Conservation (phyloP, 2,888 invertebrate species). For the Hololepta plana region DNA sequence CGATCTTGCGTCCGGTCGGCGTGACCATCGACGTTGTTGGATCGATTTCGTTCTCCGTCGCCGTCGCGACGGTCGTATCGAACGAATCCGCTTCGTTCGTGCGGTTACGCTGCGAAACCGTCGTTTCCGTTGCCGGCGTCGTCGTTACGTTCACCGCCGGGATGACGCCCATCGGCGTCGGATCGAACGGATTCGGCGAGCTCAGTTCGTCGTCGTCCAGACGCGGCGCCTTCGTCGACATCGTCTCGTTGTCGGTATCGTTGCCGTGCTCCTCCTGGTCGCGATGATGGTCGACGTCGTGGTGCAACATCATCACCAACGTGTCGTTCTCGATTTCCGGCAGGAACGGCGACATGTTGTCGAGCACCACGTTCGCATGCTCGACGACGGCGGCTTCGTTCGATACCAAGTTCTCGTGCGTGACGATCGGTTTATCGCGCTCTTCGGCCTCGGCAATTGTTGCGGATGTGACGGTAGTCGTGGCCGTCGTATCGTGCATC, state of each 20-base stretch:
- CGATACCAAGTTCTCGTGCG: too few species aligned
- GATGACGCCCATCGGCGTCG: too few species aligned
- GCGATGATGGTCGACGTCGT: conserved; percentile 25
- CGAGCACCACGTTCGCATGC: conserved; percentile 18
- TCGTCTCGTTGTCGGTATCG: conserved; percentile 6
- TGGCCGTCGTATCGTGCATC: too few species aligned
- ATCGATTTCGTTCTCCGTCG: conserved; percentile 4
- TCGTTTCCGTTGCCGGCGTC: conserved; percentile 8
- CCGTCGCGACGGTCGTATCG: conserved; percentile 1
- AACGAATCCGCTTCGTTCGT: not conserved
- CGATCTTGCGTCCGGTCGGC: not conserved
- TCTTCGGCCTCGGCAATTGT: too few species aligned
- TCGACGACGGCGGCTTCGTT: too few species aligned
- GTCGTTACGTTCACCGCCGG: too few species aligned
- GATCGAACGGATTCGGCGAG: conserved; percentile 30
- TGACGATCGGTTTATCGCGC: too few species aligned
- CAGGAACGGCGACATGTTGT: conserved; percentile 48
- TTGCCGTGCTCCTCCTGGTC: conserved; percentile 9
- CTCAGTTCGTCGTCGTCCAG: conserved; percentile 33
- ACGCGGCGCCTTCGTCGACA: conserved; percentile 24
- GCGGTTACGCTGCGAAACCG: too few species aligned
- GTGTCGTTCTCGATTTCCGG: conserved; percentile 45
- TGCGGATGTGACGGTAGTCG: too few species aligned
- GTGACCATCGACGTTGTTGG: not conserved
- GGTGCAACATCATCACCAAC: conserved; percentile 38